Conservation (phyloP, 2,113 vertebrate genomes). For the Caracal caracal region DNA sequence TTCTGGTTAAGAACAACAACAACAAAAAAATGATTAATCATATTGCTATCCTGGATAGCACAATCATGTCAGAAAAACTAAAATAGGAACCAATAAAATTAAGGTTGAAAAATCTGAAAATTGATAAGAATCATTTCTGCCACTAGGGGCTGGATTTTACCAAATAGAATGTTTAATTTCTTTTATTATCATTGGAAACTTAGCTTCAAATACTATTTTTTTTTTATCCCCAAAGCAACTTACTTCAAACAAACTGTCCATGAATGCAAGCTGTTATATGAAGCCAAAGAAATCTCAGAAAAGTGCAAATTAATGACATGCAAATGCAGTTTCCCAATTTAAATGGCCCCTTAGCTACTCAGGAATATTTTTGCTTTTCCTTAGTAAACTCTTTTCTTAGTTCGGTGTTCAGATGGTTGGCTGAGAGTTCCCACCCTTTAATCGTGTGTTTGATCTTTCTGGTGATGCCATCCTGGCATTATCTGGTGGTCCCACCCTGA, state of each 20-base stretch:
- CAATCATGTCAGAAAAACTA: background rate
- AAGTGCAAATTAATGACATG: background rate
- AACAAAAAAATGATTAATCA: slow-evolving; percentile 16
- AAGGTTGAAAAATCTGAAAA: slow-evolving; percentile 19
- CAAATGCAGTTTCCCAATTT: background rate
- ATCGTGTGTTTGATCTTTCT: background rate
- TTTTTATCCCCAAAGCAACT: background rate
- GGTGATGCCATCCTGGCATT: background rate
- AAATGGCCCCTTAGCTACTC: background rate
- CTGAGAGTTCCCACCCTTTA: background rate
- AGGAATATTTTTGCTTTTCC: background rate
- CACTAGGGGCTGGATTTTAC: background rate
- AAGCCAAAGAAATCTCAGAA: background rate
- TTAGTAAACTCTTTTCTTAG: slow-evolving; percentile 22
- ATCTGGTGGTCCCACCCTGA: background rate
- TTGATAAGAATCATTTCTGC: background rate
- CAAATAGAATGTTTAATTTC: background rate
- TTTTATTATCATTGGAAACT: background rate
- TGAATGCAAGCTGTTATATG: background rate
- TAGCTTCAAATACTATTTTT: background rate
- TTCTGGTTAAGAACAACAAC: background rate
- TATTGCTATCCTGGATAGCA: background rate
- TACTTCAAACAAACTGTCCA: background rate
- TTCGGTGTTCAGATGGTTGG: background rate
- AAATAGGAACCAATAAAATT: background rate